phyloP scores from a whole-genome alignment of 2,797 vertebrate species.

The Podarcis lilfordi region DNA sequence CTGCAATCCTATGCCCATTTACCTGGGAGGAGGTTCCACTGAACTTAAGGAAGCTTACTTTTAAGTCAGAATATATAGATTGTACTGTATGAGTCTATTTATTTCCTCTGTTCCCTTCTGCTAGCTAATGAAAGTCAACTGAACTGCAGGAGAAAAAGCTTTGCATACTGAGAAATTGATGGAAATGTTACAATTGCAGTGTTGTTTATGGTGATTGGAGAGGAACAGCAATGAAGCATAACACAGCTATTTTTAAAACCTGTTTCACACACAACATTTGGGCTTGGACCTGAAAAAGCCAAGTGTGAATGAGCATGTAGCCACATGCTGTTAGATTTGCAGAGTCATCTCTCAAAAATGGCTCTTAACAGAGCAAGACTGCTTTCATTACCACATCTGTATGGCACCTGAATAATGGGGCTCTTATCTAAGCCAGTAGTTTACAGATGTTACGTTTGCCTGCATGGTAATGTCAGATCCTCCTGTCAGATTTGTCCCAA shows the following conservation, averaged over 20 bases:
- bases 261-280: constrained; percentile 21
- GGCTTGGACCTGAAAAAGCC: not conserved
- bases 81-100: not conserved
- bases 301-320: constrained; percentile 29
- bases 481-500: constrained; percentile 54
- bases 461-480: constrained; percentile 20
- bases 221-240: not conserved
- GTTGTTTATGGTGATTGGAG: not conserved
- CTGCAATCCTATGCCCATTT: not conserved
- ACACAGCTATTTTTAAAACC: constrained; percentile 12
- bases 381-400: constrained; percentile 13
- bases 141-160: not conserved
- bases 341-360: constrained; percentile 8
- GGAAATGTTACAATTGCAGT: not conserved
- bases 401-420: constrained; percentile 1
- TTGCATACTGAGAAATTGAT: not conserved
- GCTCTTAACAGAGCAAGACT: not conserved
- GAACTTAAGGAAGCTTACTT: not conserved
- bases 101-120: not conserved
- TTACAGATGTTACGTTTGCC: not conserved
- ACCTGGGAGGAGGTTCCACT: not conserved
- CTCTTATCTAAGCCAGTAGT: not conserved
- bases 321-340: constrained; percentile 21
- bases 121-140: not conserved
- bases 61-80: not conserved